Percentiles rank a stretch among this genome's conserved stretches.
These are phyloP conservation scores for Ispidina lecontei DNA, from an alignment of 2,797 vertebrate genomes.

Conservation along the genomic window DNA sequence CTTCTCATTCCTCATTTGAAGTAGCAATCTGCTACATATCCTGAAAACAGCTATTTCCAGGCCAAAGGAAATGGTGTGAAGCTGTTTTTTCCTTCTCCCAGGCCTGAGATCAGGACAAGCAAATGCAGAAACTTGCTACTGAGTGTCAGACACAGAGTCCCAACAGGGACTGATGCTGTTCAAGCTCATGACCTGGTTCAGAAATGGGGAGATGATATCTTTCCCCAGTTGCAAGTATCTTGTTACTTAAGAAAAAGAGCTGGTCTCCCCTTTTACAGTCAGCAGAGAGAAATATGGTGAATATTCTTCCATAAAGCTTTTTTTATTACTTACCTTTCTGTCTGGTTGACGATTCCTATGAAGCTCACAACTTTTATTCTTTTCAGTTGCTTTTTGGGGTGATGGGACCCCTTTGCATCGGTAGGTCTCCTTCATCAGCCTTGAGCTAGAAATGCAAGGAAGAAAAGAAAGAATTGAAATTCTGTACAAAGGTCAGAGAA, in stretches of 20 bases:
- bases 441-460: slow-evolving; percentile 39
- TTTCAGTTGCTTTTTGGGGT: slow-evolving; percentile 22
- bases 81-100: slow-evolving; percentile 40
- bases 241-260: background rate
- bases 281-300: slow-evolving; percentile 19
- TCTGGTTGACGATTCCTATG: background rate
- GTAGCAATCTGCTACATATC: slow-evolving; percentile 57
- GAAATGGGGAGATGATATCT: background rate
- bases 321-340: slow-evolving; percentile 14
- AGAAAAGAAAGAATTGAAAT: slow-evolving; percentile 64
- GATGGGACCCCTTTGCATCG: background rate
- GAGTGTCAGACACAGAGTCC: background rate
- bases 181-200: background rate
- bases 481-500: slow-evolving; percentile 72
- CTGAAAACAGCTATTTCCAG: slow-evolving; percentile 41
- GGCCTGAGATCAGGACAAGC: background rate
- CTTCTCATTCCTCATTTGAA: background rate
- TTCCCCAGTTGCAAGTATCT: background rate
- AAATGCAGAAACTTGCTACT: background rate
- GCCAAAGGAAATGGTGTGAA: slow-evolving; percentile 59
- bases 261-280: background rate
- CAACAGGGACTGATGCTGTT: background rate
- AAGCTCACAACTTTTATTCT: background rate
- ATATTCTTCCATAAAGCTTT: slow-evolving; percentile 28
- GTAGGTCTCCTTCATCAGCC: slow-evolving; percentile 27